phyloP scores from a whole-genome alignment of 2,888 invertebrate genomes.

The Candidula unifasciata region DNA sequence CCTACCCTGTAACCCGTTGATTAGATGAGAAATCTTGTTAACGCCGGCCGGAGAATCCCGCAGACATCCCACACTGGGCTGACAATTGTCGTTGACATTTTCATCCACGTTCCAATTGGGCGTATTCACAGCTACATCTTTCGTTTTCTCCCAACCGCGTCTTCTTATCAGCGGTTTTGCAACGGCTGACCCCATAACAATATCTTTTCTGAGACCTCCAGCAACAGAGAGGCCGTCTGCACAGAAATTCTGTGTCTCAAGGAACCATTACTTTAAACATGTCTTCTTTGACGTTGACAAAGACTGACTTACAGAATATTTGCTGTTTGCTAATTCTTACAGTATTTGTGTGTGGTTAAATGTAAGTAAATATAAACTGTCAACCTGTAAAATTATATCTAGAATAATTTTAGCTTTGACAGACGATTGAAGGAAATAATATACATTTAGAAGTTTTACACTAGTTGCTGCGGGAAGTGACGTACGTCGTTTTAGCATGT shows the following conservation, averaged over 20 bases:
- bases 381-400: neutral
- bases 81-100: slow-evolving; percentile 30
- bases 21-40: slow-evolving; percentile 12
- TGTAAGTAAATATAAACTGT: no score
- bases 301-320: neutral
- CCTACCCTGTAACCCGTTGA: slow-evolving; percentile 12
- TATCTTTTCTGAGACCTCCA: slow-evolving; percentile 38
- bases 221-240: slow-evolving; percentile 38
- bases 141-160: slow-evolving; percentile 33
- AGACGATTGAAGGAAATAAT: neutral
- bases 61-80: slow-evolving; percentile 5
- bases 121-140: slow-evolving; percentile 15
- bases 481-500: neutral
- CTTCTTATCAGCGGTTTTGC: slow-evolving; percentile 40
- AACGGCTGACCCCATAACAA: slow-evolving; percentile 48
- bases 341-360: no score
- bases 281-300: neutral
- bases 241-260: slow-evolving; percentile 29
- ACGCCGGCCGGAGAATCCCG: slow-evolving; percentile 13
- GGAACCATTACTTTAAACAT: slow-evolving; percentile 30
- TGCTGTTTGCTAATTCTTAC: neutral
- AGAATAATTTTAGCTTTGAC: neutral
- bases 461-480: neutral
- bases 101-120: neutral
- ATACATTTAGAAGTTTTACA: slow-evolving; percentile 2